phyloP scores from a whole-genome alignment of 2,888 invertebrate genomes.

The Hydrotaea cyrtoneurina region DNA sequence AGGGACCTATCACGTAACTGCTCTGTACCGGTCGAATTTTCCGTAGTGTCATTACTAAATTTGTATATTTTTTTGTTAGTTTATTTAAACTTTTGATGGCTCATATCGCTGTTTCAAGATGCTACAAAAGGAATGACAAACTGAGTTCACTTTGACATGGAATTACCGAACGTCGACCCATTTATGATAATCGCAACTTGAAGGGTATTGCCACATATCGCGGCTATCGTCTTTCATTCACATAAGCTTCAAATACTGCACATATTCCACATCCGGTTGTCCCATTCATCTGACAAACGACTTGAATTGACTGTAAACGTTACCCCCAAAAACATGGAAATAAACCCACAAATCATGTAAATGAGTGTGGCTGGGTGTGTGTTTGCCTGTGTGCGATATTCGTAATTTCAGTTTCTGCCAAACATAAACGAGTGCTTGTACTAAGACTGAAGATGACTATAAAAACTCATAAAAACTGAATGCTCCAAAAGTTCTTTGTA shows the following conservation, averaged over 20 bases:
- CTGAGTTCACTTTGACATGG: too few species aligned
- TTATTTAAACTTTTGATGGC: too few species aligned
- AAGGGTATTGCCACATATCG: too few species aligned
- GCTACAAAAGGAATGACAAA: too few species aligned
- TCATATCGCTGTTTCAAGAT: too few species aligned
- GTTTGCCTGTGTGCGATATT: too few species aligned
- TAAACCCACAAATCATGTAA: background rate
- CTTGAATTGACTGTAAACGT: conserved; percentile 6
- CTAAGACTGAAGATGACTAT: background rate
- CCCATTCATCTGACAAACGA: background rate
- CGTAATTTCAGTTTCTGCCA: background rate
- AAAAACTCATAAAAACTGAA: conserved; percentile 26
- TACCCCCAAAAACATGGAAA: background rate
- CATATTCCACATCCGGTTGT: background rate
- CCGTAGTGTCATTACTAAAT: too few species aligned
- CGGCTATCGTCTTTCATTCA: background rate
- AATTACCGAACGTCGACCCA: too few species aligned
- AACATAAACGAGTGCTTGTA: background rate
- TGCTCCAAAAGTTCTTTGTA: background rate
- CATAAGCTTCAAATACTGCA: background rate
- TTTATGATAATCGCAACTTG: too few species aligned
- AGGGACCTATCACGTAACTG: too few species aligned
- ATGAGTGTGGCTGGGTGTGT: background rate
- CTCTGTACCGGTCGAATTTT: too few species aligned
- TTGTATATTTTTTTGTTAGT: too few species aligned